These are phyloP conservation scores for Myotis brandtii DNA, from an alignment of 2,113 vertebrate genomes.

Conservation along the genomic window DNA sequence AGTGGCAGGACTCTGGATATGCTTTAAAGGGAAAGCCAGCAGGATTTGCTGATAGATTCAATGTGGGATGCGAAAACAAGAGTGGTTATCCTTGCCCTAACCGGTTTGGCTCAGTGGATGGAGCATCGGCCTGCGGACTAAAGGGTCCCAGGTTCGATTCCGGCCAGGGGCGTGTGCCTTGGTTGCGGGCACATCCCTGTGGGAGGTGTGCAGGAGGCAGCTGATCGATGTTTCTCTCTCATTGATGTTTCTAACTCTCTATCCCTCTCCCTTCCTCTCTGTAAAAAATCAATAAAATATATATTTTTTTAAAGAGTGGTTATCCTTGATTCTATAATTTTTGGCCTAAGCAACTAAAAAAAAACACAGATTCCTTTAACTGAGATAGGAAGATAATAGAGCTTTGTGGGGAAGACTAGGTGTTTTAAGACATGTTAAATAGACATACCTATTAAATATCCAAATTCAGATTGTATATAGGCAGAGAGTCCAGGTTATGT, in stretches of 20 bases:
- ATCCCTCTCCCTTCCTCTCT: too few relatives aligned
- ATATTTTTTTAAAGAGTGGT: too few relatives aligned
- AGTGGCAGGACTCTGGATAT: not conserved
- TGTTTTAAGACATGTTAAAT: not conserved
- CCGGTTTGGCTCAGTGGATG: too few relatives aligned
- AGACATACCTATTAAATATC: not conserved
- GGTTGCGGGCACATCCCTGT: too few relatives aligned
- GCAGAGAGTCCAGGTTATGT: not conserved
- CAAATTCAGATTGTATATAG: not conserved
- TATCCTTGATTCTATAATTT: not conserved
- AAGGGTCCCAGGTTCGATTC: too few relatives aligned
- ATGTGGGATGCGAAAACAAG: not conserved
- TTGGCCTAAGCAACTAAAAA: not conserved
- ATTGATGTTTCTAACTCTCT: too few relatives aligned
- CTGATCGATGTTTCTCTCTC: too few relatives aligned
- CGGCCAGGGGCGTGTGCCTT: too few relatives aligned
- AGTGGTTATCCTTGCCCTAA: not conserved
- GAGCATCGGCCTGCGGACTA: too few relatives aligned
- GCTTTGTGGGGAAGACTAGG: not conserved
- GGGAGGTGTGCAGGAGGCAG: too few relatives aligned
- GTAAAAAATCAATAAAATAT: too few relatives aligned
- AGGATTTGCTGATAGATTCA: not conserved
- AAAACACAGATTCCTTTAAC: not conserved
- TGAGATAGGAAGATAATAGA: not conserved
- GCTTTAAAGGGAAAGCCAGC: not conserved